These are phyloP conservation scores for Sebastiscus tertius DNA, from an alignment of 2,797 vertebrate species.

Conservation along the genomic window DNA sequence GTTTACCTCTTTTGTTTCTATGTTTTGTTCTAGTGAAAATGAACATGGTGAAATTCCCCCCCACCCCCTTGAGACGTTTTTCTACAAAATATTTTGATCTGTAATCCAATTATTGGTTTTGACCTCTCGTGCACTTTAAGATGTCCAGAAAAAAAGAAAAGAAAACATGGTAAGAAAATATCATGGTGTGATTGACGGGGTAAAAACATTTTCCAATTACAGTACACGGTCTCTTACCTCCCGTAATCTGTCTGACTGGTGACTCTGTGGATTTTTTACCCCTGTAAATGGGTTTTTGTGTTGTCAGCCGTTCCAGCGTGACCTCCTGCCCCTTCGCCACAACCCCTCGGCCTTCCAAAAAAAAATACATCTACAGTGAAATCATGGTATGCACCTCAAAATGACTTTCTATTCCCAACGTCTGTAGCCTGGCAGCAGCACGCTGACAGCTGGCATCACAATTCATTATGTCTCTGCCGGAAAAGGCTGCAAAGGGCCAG, in stretches of 20 bases:
- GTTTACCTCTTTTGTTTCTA: slow-evolving; percentile 11
- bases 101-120: slow-evolving; percentile 48
- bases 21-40: slow-evolving; percentile 11
- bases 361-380: slow-evolving; percentile 18
- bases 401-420: slow-evolving; percentile 55
- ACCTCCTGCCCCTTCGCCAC: slow-evolving; percentile 33
- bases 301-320: slow-evolving; percentile 52
- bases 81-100: slow-evolving; percentile 37
- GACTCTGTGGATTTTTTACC: slow-evolving; percentile 41
- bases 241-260: slow-evolving; percentile 62
- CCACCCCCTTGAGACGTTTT: not conserved
- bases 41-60: slow-evolving; percentile 7
- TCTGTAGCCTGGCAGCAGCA: slow-evolving; percentile 48
- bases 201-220: slow-evolving; percentile 71
- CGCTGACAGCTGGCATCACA: slow-evolving; percentile 73
- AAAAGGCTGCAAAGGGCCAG: slow-evolving; percentile 45
- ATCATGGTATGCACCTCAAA: slow-evolving; percentile 45
- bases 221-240: slow-evolving; percentile 40
- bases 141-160: not conserved
- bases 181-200: slow-evolving; percentile 53
- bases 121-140: slow-evolving; percentile 32
- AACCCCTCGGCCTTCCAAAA: slow-evolving; percentile 12
- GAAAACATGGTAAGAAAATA: slow-evolving; percentile 12
- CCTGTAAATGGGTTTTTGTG: slow-evolving; percentile 59
- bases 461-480: slow-evolving; percentile 69